Conservation (phyloP, 2,797 vertebrate species). For the Cossypha dichroa region DNA sequence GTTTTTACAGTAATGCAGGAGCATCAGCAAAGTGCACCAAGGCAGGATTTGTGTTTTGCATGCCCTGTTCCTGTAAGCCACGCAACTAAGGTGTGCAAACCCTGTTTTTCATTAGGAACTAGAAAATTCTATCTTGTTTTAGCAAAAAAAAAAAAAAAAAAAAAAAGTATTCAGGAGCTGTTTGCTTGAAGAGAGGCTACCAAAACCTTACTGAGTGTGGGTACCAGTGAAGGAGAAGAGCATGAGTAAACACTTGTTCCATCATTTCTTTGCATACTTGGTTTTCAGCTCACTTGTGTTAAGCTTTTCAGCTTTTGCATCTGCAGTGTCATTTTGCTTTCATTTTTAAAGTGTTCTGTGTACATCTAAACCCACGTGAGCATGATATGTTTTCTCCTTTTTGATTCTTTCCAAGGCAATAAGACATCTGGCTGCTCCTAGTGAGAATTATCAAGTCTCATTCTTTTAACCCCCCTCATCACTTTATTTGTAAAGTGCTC, state of each 20-base stretch:
- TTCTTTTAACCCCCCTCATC: constrained; percentile 57
- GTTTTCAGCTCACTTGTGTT: constrained; percentile 10
- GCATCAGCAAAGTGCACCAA: background rate
- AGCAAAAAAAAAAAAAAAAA: background rate
- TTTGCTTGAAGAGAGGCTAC: background rate
- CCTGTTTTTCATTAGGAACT: background rate
- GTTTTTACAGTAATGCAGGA: background rate
- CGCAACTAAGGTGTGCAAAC: background rate
- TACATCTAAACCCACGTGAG: background rate
- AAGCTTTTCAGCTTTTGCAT: constrained; percentile 60
- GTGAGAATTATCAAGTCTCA: constrained; percentile 29
- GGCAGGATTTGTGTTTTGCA: background rate
- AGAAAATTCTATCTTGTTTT: background rate
- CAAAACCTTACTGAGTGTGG: background rate
- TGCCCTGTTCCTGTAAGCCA: background rate
- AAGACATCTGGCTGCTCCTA: constrained; percentile 65
- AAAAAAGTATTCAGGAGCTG: background rate
- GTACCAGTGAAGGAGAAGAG: background rate
- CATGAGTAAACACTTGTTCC: background rate
- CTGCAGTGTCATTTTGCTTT: constrained; percentile 43
- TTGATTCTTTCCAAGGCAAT: constrained; percentile 47
- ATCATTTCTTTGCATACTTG: background rate
- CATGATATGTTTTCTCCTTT: constrained; percentile 31
- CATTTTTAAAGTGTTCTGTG: constrained; percentile 42
- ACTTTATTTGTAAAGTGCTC: constrained; percentile 57